These are phyloP conservation scores for Beaufortia kweichowensis DNA, from an alignment of 2,113 vertebrate species.

Conservation along the genomic window DNA sequence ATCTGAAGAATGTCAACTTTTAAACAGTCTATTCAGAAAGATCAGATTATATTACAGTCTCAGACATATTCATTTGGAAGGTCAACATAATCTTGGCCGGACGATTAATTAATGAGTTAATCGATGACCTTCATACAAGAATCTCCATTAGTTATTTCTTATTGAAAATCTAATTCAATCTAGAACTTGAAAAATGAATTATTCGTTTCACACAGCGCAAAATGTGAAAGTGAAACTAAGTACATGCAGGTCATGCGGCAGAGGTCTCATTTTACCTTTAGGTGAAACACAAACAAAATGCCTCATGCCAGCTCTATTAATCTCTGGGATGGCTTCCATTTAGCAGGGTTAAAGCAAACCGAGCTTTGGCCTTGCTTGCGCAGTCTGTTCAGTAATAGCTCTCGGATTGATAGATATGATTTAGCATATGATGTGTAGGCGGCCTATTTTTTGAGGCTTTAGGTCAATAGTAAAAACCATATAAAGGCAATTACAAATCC, in stretches of 20 bases:
- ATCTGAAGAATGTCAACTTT: not conserved
- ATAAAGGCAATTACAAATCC: not conserved
- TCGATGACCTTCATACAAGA: slow-evolving; percentile 14
- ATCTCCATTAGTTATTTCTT: slow-evolving; percentile 16
- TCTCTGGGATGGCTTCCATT: slow-evolving; percentile 33
- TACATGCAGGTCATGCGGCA: slow-evolving; percentile 7
- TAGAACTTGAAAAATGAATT: not conserved
- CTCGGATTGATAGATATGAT: slow-evolving; percentile 57
- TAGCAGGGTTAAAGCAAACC: slow-evolving; percentile 21
- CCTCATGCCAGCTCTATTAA: slow-evolving; percentile 38
- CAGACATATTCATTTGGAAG: not conserved
- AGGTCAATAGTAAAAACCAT: slow-evolving; percentile 31
- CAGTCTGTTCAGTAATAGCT: slow-evolving; percentile 53
- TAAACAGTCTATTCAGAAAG: not conserved
- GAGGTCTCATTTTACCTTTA: not conserved
- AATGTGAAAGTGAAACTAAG: not conserved
- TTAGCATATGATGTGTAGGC: slow-evolving; percentile 61
- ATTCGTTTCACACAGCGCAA: not conserved
- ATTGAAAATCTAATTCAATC: not conserved
- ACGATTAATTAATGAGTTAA: slow-evolving; percentile 6
- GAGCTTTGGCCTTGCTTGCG: slow-evolving; percentile 45
- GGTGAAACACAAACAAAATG: slow-evolving; percentile 36
- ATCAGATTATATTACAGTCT: not conserved
- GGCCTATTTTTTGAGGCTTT: slow-evolving; percentile 45
- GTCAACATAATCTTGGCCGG: not conserved